phyloP scores from a whole-genome alignment of 2,113 vertebrate species.

The Eleginops maclovinus region DNA sequence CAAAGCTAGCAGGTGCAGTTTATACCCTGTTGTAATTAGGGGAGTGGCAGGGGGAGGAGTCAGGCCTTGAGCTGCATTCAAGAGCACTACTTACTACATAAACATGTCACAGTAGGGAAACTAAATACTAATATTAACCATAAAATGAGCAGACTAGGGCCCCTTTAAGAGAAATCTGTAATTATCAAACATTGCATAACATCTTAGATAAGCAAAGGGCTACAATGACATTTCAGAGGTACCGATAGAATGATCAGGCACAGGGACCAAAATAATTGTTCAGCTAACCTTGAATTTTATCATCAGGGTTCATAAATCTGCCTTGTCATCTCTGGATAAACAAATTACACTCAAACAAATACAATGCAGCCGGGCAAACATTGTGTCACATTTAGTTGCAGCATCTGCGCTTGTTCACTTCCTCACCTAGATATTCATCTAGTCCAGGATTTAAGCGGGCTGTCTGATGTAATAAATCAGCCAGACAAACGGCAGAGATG shows the following conservation, averaged over 20 bases:
- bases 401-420: neutral
- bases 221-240: too few species aligned
- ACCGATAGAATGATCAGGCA: neutral
- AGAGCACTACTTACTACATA: too few species aligned
- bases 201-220: too few species aligned
- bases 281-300: neutral
- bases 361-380: neutral
- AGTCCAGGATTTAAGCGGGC: neutral
- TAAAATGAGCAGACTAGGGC: too few species aligned
- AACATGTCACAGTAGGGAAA: too few species aligned
- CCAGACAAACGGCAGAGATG: slow-evolving; percentile 15
- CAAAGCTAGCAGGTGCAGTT: too few species aligned
- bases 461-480: slow-evolving; percentile 15
- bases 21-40: too few species aligned
- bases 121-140: too few species aligned
- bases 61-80: too few species aligned
- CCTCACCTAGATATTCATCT: neutral
- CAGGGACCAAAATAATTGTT: neutral
- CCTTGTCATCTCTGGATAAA: neutral
- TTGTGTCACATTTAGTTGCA: neutral
- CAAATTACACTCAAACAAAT: neutral
- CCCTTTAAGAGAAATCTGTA: too few species aligned
- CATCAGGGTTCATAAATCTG: neutral
- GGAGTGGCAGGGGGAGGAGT: too few species aligned
- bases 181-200: too few species aligned